phyloP scores from a whole-genome alignment of 2,113 vertebrate genomes.

The Nothobranchius furzeri region DNA sequence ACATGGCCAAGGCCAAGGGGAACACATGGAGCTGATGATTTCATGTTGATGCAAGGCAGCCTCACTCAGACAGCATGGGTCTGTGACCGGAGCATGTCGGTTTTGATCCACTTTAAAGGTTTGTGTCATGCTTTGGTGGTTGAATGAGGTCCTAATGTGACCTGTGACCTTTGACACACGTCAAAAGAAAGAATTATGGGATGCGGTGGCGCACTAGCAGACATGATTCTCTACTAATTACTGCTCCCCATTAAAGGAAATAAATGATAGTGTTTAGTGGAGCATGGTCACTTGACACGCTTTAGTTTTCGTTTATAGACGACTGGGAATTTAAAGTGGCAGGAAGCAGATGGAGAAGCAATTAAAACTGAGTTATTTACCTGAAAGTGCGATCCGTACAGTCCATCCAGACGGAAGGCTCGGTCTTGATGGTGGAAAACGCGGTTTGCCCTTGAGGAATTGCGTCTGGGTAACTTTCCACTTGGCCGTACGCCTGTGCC shows the following conservation, averaged over 20 bases:
- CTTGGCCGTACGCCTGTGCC: conserved; percentile 48
- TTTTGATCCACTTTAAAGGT: too few relatives aligned
- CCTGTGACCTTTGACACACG: background rate
- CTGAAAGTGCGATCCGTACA: conserved; percentile 59
- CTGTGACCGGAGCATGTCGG: background rate
- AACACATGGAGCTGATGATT: conserved; percentile 9
- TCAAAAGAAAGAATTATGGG: too few relatives aligned
- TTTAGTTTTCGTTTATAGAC: conserved; percentile 24
- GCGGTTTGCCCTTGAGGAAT: conserved; percentile 39
- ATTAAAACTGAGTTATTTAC: conserved; percentile 36
- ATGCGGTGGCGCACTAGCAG: too few relatives aligned
- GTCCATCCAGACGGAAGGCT: conserved; percentile 58
- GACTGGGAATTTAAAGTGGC: background rate
- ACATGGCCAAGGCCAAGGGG: conserved; percentile 42
- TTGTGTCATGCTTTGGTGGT: too few relatives aligned
- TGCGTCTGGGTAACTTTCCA: conserved; percentile 68
- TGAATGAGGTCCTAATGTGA: background rate
- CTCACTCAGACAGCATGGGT: too few relatives aligned
- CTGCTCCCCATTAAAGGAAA: too few relatives aligned
- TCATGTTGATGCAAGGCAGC: conserved; percentile 12
- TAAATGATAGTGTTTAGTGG: background rate
- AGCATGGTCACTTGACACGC: background rate
- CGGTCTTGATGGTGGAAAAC: conserved; percentile 61
- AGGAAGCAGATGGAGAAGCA: background rate
- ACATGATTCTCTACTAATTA: background rate